These are phyloP conservation scores for Mormyrops attenuatus DNA, from an alignment of 2,797 vertebrate species.

Conservation along the genomic window DNA sequence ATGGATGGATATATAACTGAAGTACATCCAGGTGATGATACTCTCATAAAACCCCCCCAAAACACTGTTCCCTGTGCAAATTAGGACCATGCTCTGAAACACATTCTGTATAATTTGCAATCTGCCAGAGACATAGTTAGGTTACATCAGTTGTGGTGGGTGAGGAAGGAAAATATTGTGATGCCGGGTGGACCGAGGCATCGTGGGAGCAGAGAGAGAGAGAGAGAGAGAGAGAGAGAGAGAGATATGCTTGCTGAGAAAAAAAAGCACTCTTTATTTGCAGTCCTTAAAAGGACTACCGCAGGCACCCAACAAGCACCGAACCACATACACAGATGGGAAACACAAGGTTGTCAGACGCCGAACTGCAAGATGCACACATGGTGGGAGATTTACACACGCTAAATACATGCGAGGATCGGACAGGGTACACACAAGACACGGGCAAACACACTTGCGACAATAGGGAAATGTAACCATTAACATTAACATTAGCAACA, in stretches of 20 bases:
- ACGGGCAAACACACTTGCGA: background rate
- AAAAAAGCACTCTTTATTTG: background rate
- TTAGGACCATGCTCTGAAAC: background rate
- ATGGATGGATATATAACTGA: background rate
- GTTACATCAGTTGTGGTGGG: background rate
- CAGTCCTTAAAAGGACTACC: background rate
- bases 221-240: too few relatives aligned
- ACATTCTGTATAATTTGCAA: background rate
- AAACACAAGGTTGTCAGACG: background rate
- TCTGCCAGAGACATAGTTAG: background rate
- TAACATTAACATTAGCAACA: background rate
- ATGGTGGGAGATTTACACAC: background rate
- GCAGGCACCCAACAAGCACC: background rate
- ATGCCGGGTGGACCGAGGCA: background rate
- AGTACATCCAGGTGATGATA: background rate
- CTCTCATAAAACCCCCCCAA: background rate
- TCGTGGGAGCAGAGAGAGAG: background rate
- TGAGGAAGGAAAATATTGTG: background rate
- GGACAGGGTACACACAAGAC: background rate
- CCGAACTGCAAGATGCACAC: background rate
- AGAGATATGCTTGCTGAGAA: too few relatives aligned
- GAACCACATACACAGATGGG: background rate
- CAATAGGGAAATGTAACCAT: background rate
- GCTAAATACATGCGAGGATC: background rate
- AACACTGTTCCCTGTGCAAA: slow-evolving; percentile 1